Conservation (phyloP, 2,888 invertebrate genomes). For the Parnassius smintheus region DNA sequence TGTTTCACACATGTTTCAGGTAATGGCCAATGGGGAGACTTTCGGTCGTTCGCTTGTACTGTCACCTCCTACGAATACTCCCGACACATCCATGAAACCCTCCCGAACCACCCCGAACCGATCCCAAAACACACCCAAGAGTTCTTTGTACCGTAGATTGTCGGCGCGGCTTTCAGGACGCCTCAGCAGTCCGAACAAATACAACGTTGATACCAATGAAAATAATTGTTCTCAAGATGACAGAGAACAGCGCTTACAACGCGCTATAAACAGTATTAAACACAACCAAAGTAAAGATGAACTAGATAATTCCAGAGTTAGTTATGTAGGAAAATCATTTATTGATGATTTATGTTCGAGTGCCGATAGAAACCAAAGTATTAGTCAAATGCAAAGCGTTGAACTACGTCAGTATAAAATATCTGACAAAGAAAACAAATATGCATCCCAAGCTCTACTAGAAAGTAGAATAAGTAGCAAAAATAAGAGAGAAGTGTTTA, state of each 20-base stretch:
- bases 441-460: constrained; percentile 49
- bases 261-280: constrained; percentile 58
- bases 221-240: constrained; percentile 45
- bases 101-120: constrained; percentile 63
- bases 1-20: constrained; percentile 85
- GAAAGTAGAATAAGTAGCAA: constrained; percentile 52
- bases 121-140: constrained; percentile 72
- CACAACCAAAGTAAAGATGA: constrained; percentile 54
- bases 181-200: constrained; percentile 49
- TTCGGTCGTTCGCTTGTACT: constrained; percentile 84
- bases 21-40: constrained; percentile 85
- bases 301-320: constrained; percentile 57
- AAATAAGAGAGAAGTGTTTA: constrained; percentile 75
- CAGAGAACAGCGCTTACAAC: constrained; percentile 56
- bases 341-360: constrained; percentile 52
- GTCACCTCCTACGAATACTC: constrained; percentile 69
- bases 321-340: constrained; percentile 59
- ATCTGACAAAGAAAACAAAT: constrained; percentile 68
- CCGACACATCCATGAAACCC: constrained; percentile 57
- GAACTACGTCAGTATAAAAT: constrained; percentile 55
- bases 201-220: constrained; percentile 37
- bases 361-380: constrained; percentile 45
- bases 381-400: constrained; percentile 45
- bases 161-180: constrained; percentile 73
- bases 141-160: constrained; percentile 71